Percentiles rank a stretch among this genome's conserved stretches.
phyloP scores from a whole-genome alignment of 2,888 invertebrate genomes.

The Mycalesis mineus region DNA sequence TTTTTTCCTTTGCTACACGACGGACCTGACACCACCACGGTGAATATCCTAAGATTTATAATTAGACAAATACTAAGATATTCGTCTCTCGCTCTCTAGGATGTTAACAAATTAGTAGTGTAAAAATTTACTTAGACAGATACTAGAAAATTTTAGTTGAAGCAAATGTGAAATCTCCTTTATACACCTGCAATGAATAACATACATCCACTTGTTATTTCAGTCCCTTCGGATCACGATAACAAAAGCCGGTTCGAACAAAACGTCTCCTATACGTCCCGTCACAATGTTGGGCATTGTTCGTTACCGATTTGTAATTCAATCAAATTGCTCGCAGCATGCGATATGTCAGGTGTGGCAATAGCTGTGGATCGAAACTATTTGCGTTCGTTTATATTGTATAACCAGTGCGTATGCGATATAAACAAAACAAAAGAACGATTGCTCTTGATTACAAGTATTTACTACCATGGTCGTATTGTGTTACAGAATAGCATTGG shows the following conservation, averaged over 20 bases:
- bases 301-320: slow-evolving; percentile 58
- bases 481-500: no score
- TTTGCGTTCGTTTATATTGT: slow-evolving; percentile 37
- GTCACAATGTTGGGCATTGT: slow-evolving; percentile 48
- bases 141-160: no score
- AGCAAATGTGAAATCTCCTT: background rate
- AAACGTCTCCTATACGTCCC: slow-evolving; percentile 48
- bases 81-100: no score
- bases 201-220: slow-evolving; percentile 8
- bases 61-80: no score
- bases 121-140: no score
- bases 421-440: background rate
- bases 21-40: no score
- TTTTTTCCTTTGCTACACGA: no score
- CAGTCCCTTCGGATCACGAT: slow-evolving; percentile 26
- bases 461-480: no score
- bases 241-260: slow-evolving; percentile 40
- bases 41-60: no score
- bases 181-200: background rate
- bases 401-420: slow-evolving; percentile 17
- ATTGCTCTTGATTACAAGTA: background rate
- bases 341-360: slow-evolving; percentile 58
- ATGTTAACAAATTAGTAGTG: no score
- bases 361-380: slow-evolving; percentile 43
- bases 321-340: slow-evolving; percentile 58